These are phyloP conservation scores for Troides aeacus DNA, from an alignment of 2,888 invertebrate species.

Conservation along the genomic window DNA sequence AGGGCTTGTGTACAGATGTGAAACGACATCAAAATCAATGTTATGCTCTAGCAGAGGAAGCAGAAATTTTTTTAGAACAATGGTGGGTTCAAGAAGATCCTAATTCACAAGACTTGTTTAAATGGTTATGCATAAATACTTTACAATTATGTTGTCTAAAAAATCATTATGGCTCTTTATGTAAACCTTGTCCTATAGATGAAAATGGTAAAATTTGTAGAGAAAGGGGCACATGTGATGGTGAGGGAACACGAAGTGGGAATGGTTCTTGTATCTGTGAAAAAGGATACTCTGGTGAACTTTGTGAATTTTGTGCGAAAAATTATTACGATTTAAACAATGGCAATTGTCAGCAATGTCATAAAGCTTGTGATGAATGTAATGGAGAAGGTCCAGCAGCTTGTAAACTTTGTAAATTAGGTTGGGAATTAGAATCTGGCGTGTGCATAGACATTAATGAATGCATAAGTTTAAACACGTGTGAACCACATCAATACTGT, in stretches of 20 bases:
- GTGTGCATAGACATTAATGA: slow-evolving; percentile 93
- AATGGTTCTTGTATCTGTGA: slow-evolving; percentile 94
- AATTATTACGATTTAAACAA: slow-evolving; percentile 84
- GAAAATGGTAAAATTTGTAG: slow-evolving; percentile 84
- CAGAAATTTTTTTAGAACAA: slow-evolving; percentile 89
- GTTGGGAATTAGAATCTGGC: slow-evolving; percentile 86
- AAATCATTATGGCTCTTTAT: slow-evolving; percentile 89
- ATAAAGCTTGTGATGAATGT: slow-evolving; percentile 89
- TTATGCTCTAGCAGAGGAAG: slow-evolving; percentile 88
- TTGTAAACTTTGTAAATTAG: slow-evolving; percentile 78
- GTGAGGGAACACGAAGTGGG: slow-evolving; percentile 95
- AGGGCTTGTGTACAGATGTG: slow-evolving; percentile 87
- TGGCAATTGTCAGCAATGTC: slow-evolving; percentile 88
- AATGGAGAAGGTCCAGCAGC: slow-evolving; percentile 84
- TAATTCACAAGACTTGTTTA: slow-evolving; percentile 53
- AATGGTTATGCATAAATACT: slow-evolving; percentile 89
- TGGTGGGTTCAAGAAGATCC: slow-evolving; percentile 91
- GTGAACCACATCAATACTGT: slow-evolving; percentile 87
- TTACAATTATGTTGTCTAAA: slow-evolving; percentile 91
- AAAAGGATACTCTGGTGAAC: slow-evolving; percentile 86
- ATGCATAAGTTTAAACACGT: slow-evolving; percentile 80
- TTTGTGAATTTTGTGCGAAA: slow-evolving; percentile 87
- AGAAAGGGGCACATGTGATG: slow-evolving; percentile 87
- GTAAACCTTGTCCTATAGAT: slow-evolving; percentile 84
- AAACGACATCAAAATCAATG: slow-evolving; percentile 88